Percentiles rank a stretch among this genome's conserved stretches.
These are phyloP conservation scores for Pelodytes ibericus DNA, from an alignment of 2,797 vertebrate species.

Conservation along the genomic window DNA sequence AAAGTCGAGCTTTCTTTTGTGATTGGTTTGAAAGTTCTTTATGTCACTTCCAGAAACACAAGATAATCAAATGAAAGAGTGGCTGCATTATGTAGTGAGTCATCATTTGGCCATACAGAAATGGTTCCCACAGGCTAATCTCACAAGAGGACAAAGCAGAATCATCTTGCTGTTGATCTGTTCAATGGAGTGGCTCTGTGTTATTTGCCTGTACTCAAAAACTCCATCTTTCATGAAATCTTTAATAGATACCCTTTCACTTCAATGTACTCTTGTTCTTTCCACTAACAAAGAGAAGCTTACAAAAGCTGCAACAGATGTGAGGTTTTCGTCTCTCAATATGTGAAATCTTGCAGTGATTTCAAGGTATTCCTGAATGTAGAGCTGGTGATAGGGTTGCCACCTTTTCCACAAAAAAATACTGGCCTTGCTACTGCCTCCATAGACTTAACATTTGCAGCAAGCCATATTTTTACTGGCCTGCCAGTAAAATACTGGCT, in stretches of 20 bases:
- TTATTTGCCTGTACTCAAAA: slow-evolving; percentile 15
- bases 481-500: too few species aligned
- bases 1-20: slow-evolving; percentile 30
- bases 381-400: too few species aligned
- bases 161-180: slow-evolving; percentile 37
- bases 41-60: slow-evolving; percentile 35
- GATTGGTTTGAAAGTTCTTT: slow-evolving; percentile 34
- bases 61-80: slow-evolving; percentile 43
- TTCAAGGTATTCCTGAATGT: background rate
- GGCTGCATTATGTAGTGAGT: slow-evolving; percentile 30
- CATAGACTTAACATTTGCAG: too few species aligned
- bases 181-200: slow-evolving; percentile 28
- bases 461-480: too few species aligned
- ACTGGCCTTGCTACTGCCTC: too few species aligned
- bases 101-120: slow-evolving; percentile 40
- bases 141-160: slow-evolving; percentile 37
- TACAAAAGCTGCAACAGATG: slow-evolving; percentile 10
- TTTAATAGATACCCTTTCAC: slow-evolving; percentile 29
- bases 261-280: background rate
- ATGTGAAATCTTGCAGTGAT: background rate
- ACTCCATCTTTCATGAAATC: slow-evolving; percentile 28
- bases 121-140: slow-evolving; percentile 30
- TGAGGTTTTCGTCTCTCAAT: slow-evolving; percentile 22
- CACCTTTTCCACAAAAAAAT: too few species aligned
- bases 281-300: slow-evolving; percentile 20